Conservation (phyloP, 2,888 invertebrate species). For the Crocallis elinguaria region DNA sequence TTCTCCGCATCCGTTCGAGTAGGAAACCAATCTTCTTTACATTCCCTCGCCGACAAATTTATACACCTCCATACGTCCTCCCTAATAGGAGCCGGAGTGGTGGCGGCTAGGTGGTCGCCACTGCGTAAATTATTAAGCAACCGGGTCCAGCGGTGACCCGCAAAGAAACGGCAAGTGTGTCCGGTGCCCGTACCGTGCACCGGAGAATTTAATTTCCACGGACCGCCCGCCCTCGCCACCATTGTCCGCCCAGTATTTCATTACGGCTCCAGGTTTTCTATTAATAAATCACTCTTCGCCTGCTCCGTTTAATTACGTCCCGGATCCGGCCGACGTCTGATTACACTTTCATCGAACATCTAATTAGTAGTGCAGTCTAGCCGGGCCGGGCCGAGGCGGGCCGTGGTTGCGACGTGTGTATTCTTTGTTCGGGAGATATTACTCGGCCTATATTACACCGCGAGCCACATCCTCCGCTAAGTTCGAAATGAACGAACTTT, state of each 20-base stretch:
- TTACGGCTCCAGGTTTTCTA: constrained; percentile 84
- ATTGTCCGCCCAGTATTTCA: constrained; percentile 85
- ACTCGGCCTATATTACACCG: constrained; percentile 71
- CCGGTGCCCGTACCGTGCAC: constrained; percentile 59
- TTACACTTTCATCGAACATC: constrained; percentile 85
- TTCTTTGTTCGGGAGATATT: constrained; percentile 78
- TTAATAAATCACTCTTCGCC: constrained; percentile 85
- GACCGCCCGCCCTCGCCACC: constrained; percentile 74
- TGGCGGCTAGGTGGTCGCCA: constrained; percentile 37
- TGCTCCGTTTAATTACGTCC: constrained; percentile 83
- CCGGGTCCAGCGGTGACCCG: constrained; percentile 52
- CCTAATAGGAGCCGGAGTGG: constrained; percentile 58
- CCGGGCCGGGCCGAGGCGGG: constrained; percentile 40
- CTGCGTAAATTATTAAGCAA: constrained; percentile 73
- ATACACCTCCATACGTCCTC: constrained; percentile 78
- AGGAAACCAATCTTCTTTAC: constrained; percentile 83
- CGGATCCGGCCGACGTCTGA: constrained; percentile 81
- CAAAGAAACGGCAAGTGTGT: constrained; percentile 73
- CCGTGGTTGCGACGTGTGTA: constrained; percentile 67
- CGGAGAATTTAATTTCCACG: constrained; percentile 83
- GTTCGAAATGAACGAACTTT: constrained; percentile 77
- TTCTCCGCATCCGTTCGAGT: constrained; percentile 69
- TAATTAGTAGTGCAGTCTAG: constrained; percentile 82
- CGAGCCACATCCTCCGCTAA: constrained; percentile 63
- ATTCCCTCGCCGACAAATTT: constrained; percentile 82